A percentile compares a stretch with the other conserved stretches of the same genome.
Conservation (phyloP, 2,797 vertebrate genomes). For the Bradypodion ventrale region DNA sequence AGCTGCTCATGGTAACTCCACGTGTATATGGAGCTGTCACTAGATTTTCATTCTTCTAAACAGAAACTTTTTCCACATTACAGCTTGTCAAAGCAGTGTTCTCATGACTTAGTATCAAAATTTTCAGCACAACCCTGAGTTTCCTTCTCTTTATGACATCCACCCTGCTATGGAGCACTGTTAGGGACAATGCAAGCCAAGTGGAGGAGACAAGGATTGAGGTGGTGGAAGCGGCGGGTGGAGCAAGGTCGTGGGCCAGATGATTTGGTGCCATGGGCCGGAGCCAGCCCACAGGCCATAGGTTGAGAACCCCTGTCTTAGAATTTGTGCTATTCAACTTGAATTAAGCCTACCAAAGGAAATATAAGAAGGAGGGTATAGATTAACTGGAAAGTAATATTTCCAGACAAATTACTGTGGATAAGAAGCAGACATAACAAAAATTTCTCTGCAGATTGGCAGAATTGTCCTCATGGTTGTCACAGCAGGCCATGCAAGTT, state of each 20-base stretch:
- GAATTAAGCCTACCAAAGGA: neutral
- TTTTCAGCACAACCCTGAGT: neutral
- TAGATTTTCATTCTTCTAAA: neutral
- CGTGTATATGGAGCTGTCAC: neutral
- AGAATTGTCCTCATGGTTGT: neutral
- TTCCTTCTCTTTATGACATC: no score
- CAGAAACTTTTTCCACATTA: neutral
- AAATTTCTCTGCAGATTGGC: neutral
- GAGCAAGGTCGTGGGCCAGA: no score
- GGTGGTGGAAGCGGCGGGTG: no score
- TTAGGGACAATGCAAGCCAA: no score
- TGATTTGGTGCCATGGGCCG: no score
- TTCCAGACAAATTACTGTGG: constrained; percentile 31
- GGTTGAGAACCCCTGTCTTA: no score
- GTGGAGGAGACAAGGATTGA: no score
- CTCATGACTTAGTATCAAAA: neutral
- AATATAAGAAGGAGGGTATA: neutral
- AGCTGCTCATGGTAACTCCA: neutral
- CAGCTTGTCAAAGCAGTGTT: neutral
- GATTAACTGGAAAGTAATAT: neutral
- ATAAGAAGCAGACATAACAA: constrained; percentile 8
- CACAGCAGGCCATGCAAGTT: neutral
- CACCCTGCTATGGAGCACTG: no score
- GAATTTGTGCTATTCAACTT: neutral
- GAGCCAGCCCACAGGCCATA: no score